A percentile compares a stretch with the other conserved stretches of the same genome.
phyloP scores from a whole-genome alignment of 2,888 invertebrate genomes.

The Oscheius sp. region DNA sequence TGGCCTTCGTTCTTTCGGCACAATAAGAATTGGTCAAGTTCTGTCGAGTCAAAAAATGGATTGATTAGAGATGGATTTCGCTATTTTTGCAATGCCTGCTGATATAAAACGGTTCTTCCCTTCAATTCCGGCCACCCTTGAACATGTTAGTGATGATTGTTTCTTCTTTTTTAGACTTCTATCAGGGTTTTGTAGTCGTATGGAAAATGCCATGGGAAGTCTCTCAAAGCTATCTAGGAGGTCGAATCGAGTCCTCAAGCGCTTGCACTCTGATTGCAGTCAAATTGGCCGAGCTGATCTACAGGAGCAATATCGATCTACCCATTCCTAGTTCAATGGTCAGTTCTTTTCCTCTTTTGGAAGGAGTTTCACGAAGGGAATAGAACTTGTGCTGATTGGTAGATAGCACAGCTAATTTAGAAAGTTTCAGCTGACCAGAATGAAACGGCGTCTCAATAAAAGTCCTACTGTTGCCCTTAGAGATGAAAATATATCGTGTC shows the following conservation, averaged over 20 bases:
- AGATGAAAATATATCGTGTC: too few relatives aligned
- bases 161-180: background rate
- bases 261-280: constrained; percentile 33
- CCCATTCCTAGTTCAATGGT: background rate
- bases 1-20: too few relatives aligned
- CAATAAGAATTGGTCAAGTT: too few relatives aligned
- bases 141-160: constrained; percentile 7
- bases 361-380: too few relatives aligned
- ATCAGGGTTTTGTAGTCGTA: constrained; percentile 7
- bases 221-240: constrained; percentile 25
- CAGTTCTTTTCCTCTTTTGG: too few relatives aligned
- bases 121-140: background rate
- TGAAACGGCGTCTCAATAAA: background rate
- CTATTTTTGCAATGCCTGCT: background rate
- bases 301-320: background rate
- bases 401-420: too few relatives aligned
- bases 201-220: constrained; percentile 28
- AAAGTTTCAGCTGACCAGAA: background rate
- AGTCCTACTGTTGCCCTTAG: background rate
- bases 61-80: too few relatives aligned
- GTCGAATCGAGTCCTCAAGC: constrained; percentile 11
- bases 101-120: background rate
- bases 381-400: too few relatives aligned
- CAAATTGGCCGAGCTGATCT: constrained; percentile 9
- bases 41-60: too few relatives aligned